Evolutionary conservation across 2,888 invertebrate species (phyloP).

Genomic region (Poecilobothrus nobilitatus): DNA sequence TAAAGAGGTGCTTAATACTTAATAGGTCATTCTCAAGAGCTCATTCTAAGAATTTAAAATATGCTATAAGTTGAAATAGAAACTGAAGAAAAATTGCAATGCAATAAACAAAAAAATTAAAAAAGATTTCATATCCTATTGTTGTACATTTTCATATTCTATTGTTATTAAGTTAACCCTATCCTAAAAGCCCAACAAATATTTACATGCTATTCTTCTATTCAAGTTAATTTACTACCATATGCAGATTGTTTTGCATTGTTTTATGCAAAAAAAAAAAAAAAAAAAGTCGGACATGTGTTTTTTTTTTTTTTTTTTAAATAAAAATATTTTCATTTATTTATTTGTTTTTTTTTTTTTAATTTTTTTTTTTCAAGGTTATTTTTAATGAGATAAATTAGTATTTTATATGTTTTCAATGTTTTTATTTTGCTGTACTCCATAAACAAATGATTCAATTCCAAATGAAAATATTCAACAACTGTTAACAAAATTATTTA

Average conservation of each 20-base stretch:
- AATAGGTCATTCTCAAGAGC: too few species aligned
- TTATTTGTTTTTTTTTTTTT: too few species aligned
- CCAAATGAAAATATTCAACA: neutral
- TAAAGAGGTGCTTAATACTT: too few species aligned
- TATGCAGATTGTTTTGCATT: neutral
- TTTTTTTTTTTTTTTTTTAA: neutral
- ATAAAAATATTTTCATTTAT: too few species aligned
- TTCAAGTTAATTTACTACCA: slow-evolving; percentile 1
- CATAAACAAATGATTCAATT: neutral
- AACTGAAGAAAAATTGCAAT: too few species aligned
- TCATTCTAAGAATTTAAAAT: too few species aligned
- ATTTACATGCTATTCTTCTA: neutral
- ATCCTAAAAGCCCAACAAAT: neutral
- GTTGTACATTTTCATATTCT: too few species aligned
- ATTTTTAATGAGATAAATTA: slow-evolving; percentile 1
- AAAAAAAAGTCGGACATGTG: neutral
- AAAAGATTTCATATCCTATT: too few species aligned
- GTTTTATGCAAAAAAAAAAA: neutral
- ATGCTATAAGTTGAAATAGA: too few species aligned
- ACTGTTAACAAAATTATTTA: neutral
- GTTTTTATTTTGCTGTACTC: neutral
- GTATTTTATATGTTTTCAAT: neutral
- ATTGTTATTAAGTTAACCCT: too few species aligned
- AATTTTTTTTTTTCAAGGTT: neutral
- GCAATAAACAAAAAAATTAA: too few species aligned